Percentiles rank a stretch among this genome's conserved stretches.
phyloP scores from a whole-genome alignment of 2,888 invertebrate genomes.

The Tenthredo notha region DNA sequence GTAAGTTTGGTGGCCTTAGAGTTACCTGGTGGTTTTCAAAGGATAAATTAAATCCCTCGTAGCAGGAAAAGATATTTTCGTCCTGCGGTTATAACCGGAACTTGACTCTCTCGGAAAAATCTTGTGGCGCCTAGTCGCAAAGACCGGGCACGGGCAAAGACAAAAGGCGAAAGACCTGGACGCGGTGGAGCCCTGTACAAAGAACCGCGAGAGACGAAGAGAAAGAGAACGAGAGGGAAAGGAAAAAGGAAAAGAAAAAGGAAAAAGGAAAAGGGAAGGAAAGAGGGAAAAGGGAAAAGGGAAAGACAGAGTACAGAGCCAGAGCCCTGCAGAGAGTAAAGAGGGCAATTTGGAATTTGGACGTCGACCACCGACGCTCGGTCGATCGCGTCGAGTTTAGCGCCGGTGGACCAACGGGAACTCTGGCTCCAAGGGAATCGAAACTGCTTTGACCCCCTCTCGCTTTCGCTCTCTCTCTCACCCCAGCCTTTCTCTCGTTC shows the following conservation, averaged over 20 bases:
- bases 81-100: slow-evolving; percentile 40
- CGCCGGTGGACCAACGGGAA: slow-evolving; percentile 51
- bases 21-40: slow-evolving; percentile 9
- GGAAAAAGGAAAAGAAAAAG: slow-evolving; percentile 11
- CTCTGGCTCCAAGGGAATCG: slow-evolving; percentile 57
- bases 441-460: slow-evolving; percentile 60
- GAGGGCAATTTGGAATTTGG: slow-evolving; percentile 52
- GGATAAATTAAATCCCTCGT: slow-evolving; percentile 38
- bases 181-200: slow-evolving; percentile 31
- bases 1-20: background rate
- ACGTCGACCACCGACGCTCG: slow-evolving; percentile 52
- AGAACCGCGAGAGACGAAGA: slow-evolving; percentile 26
- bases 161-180: slow-evolving; percentile 45
- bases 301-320: slow-evolving; percentile 35
- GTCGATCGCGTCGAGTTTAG: slow-evolving; percentile 55
- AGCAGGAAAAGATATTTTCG: slow-evolving; percentile 29
- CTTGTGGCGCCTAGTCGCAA: slow-evolving; percentile 41
- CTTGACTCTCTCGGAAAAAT: slow-evolving; percentile 40
- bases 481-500: background rate
- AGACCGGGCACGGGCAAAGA: slow-evolving; percentile 33
- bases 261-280: background rate
- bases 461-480: slow-evolving; percentile 14
- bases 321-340: slow-evolving; percentile 47
- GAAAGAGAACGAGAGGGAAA: background rate
- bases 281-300: background rate